These are phyloP conservation scores for Cyprinodon brontotheroides DNA, from an alignment of 2,113 vertebrate species.

Conservation along the genomic window DNA sequence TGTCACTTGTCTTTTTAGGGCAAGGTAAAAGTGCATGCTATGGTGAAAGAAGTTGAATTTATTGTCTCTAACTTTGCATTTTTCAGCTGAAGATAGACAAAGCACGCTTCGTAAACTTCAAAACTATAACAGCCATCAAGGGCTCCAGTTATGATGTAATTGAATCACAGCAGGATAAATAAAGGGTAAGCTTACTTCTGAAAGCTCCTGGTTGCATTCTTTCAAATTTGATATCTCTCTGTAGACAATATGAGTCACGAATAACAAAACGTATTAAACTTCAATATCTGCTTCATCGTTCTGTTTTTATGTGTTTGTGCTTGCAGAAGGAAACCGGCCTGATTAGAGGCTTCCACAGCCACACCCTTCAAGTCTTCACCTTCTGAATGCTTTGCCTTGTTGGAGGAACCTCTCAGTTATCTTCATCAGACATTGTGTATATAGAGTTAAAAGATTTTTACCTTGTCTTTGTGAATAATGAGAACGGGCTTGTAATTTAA, in stretches of 20 bases:
- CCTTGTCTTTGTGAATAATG: conserved; percentile 22
- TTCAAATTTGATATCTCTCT: not conserved
- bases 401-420: conserved; percentile 22
- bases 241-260: not conserved
- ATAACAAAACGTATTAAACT: not conserved
- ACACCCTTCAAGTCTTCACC: conserved; percentile 44
- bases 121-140: conserved; percentile 29
- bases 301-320: conserved; percentile 19
- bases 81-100: conserved; percentile 86
- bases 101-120: conserved; percentile 69
- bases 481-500: conserved; percentile 41
- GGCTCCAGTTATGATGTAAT: conserved; percentile 36
- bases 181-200: conserved; percentile 19
- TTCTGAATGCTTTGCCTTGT: not conserved
- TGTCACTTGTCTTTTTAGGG: not conserved
- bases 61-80: conserved; percentile 5
- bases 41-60: conserved; percentile 5
- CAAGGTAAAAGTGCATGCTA: not conserved
- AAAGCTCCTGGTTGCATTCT: not conserved
- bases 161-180: not conserved
- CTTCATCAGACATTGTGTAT: conserved; percentile 23
- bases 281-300: not conserved
- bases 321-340: conserved; percentile 56
- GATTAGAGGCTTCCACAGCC: conserved; percentile 48
- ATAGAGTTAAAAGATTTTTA: conserved; percentile 23